Evolutionary conservation across 2,113 vertebrate species (phyloP).

Genomic region (Delphinapterus leucas): DNA sequence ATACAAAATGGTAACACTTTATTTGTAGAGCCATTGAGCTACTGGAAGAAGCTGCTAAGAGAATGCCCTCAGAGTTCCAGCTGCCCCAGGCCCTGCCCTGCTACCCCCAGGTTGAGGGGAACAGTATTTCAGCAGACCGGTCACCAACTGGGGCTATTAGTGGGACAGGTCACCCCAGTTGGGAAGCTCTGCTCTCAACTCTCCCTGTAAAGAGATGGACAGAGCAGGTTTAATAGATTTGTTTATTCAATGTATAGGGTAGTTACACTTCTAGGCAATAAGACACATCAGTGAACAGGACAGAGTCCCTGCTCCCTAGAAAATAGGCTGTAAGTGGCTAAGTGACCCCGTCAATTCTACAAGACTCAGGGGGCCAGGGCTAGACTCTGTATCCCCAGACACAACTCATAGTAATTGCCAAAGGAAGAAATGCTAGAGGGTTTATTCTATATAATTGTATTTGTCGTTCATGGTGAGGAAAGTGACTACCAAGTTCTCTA

Average conservation of each 20-base stretch:
- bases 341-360: not conserved
- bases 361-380: not conserved
- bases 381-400: not conserved
- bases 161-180: not conserved
- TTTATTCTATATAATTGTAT: not conserved
- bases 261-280: not conserved
- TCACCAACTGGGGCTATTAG: rapidly evolving
- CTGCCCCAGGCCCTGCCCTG: rapidly evolving
- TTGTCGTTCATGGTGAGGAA: not conserved
- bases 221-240: not conserved
- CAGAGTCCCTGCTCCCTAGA: not conserved
- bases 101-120: not conserved
- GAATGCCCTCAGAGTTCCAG: rapidly evolving
- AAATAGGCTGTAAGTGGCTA: not conserved
- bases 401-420: not conserved
- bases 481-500: not conserved
- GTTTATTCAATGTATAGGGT: not conserved
- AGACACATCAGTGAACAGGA: not conserved
- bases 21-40: not conserved
- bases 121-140: not conserved
- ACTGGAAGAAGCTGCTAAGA: not conserved
- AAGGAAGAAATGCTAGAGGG: not conserved
- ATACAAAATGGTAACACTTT: not conserved
- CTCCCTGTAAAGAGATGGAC: not conserved
- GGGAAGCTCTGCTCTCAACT: not conserved